Percentiles rank a stretch among this genome's conserved stretches.
Conservation (phyloP, 2,113 vertebrate genomes). For the Hippocampus mohnikei region DNA sequence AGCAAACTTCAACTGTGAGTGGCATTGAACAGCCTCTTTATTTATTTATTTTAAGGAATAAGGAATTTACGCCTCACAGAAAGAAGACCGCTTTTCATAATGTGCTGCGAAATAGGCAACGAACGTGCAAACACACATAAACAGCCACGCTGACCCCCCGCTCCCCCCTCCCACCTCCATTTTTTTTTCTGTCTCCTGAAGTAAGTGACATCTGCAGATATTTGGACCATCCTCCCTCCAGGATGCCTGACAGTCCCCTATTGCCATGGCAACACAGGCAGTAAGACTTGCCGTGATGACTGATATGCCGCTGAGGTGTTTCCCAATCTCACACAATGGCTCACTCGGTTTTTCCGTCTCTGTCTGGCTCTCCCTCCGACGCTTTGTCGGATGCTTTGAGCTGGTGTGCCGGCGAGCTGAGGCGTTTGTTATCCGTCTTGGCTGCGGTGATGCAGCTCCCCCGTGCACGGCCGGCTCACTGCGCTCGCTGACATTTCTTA, state of each 20-base stretch:
- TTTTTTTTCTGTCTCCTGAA: constrained; percentile 29
- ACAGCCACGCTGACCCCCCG: neutral
- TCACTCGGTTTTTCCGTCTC: constrained; percentile 1
- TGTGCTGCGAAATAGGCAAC: neutral
- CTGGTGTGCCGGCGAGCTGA: constrained; percentile 38
- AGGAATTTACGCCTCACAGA: neutral
- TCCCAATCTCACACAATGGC: constrained; percentile 58
- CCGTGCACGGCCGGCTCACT: constrained; percentile 39
- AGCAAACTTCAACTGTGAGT: too few relatives aligned
- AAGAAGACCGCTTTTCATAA: neutral
- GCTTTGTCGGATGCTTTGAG: constrained; percentile 51
- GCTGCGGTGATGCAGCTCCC: constrained; percentile 32
- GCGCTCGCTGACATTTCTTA: constrained; percentile 63
- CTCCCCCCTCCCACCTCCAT: neutral
- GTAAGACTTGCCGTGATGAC: constrained; percentile 56
- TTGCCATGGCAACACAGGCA: constrained; percentile 67
- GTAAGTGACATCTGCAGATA: constrained; percentile 60
- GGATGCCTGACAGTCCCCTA: constrained; percentile 54
- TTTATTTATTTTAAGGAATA: too few relatives aligned
- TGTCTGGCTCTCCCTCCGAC: constrained; percentile 7
- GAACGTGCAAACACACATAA: neutral
- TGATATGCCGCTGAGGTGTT: constrained; percentile 63
- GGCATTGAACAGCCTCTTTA: too few relatives aligned
- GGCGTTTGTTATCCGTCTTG: constrained; percentile 40
- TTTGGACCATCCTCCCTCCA: constrained; percentile 55